Evolutionary conservation across 1,140 invertebrate genomes (phyloP), one percentile per base, ranked within the genome.

Genomic region (Geopemphigus sp.): DNA sequence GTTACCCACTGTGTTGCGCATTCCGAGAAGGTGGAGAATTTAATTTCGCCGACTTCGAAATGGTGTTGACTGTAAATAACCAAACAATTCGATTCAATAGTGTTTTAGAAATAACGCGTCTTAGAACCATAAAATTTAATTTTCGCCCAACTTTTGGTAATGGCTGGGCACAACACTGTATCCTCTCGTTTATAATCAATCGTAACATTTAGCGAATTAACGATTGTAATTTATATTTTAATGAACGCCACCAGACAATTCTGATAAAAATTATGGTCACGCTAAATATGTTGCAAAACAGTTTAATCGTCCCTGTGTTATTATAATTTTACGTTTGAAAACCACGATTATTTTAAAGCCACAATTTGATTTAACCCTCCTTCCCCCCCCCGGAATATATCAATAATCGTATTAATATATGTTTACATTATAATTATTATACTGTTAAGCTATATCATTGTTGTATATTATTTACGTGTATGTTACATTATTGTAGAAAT

Each of bases 401-500:
- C 56, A 59, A 68, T 68, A 26, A 64, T 64, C 17, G 5, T 64
- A 64, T 39, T 45, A 64, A 68, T 50, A 26, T 22, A 53, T 72
- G 47, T 54, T 53, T 54, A 29, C 39, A 64, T 19, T 66, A 66
- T 66, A 45, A 66, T 72, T 53, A 70, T 53, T 50, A 29, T 54
- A 54, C 17, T 72, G 68, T 72, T 72, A 72, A 72, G 68, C 47
- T 72, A 72, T 72, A 72, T 72, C 68, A 72, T 72, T 72, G 68
- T 72, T 72, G 68, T 72, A 54, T 72, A 63, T 15, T 61, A 70
- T 72, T 72, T 54, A 72, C 8, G 68, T 54, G 47, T 72, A 72
- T 6, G 68, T 72, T 72, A 72, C 5, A 68, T 72, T 72, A 72
- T 54, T 72, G 68, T 72, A 72, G 68, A 72, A 53, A 72, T 72